Conservation (phyloP, 2,888 invertebrate species). For the Sinotaia quadrata region DNA sequence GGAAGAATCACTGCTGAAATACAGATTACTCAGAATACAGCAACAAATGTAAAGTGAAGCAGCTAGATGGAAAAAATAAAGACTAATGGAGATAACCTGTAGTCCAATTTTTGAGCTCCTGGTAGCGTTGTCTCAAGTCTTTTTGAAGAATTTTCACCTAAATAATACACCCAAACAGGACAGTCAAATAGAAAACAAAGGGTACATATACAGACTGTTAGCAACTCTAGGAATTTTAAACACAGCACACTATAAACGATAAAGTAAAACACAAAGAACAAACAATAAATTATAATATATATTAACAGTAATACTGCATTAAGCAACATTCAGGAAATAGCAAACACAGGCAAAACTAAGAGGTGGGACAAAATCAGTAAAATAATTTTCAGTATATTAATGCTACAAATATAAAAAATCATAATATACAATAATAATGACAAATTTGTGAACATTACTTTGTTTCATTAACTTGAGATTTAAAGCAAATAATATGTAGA, state of each 20-base stretch:
- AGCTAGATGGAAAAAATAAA: constrained; percentile 6
- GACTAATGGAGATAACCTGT: constrained; percentile 46
- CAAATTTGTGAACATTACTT: too few relatives aligned
- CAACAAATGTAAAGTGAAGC: constrained; percentile 14
- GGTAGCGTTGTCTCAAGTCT: constrained; percentile 60
- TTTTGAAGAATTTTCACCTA: constrained; percentile 63
- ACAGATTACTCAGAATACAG: too few relatives aligned
- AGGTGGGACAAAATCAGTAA: too few relatives aligned
- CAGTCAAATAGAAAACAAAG: neutral
- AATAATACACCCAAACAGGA: constrained; percentile 3
- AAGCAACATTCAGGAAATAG: neutral
- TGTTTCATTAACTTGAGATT: too few relatives aligned
- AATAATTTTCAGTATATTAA: too few relatives aligned
- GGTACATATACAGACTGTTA: neutral
- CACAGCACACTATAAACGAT: neutral
- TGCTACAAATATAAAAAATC: too few relatives aligned
- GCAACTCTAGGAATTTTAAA: neutral
- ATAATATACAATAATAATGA: too few relatives aligned
- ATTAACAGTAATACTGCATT: neutral
- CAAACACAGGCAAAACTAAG: neutral
- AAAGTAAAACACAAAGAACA: neutral
- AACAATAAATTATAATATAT: neutral
- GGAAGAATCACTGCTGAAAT: too few relatives aligned
- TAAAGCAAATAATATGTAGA: too few relatives aligned
- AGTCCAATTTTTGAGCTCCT: constrained; percentile 62